Conservation (phyloP, 2,113 vertebrate species). For the Microcebus murinus region DNA sequence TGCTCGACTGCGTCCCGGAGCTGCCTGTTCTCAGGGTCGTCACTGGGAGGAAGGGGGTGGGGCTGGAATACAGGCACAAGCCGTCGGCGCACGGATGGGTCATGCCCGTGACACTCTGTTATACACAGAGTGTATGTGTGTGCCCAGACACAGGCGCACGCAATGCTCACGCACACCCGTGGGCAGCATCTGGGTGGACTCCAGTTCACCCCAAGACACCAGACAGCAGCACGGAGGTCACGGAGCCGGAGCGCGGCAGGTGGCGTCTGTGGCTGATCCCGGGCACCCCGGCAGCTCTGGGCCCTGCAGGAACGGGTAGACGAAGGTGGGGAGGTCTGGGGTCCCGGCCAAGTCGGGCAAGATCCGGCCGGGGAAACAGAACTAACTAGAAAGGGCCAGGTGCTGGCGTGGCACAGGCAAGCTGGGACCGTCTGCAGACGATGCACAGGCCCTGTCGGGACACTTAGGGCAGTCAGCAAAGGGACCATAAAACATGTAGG, state of each 20-base stretch:
- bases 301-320: neutral
- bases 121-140: fast-evolving
- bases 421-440: neutral
- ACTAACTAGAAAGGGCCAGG: neutral
- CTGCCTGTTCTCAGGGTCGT: fast-evolving
- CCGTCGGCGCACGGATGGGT: fast-evolving
- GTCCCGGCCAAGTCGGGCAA: neutral
- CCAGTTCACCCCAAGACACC: neutral
- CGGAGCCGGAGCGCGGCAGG: fast-evolving
- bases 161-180: too few relatives aligned
- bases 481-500: neutral
- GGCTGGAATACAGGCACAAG: neutral
- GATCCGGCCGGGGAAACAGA: neutral
- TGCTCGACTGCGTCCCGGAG: fast-evolving
- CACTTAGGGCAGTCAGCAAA: neutral
- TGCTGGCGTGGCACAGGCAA: too few relatives aligned
- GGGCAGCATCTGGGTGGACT: neutral
- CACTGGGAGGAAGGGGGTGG: neutral
- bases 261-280: neutral
- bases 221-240: neutral
- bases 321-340: neutral
- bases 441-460: neutral
- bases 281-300: neutral
- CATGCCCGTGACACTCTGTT: fast-evolving
- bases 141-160: neutral